Conservation (phyloP, 2,797 vertebrate species). For the Halcyon chelicuti region DNA sequence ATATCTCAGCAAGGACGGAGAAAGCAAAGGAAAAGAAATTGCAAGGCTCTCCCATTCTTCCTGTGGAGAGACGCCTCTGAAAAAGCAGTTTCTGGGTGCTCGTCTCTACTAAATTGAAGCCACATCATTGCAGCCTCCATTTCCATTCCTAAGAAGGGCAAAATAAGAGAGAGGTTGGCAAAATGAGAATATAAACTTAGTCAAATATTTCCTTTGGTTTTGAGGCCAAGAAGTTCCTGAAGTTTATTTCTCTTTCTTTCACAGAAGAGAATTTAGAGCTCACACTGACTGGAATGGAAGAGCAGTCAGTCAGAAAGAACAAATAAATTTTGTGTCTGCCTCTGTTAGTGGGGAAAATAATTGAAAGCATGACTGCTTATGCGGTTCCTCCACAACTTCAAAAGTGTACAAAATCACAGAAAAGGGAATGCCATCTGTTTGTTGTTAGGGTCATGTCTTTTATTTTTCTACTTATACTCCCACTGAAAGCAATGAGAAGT, state of each 20-base stretch:
- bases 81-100: not conserved
- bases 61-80: not conserved
- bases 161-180: conserved; percentile 11
- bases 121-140: not conserved
- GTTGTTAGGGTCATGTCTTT: conserved; percentile 77
- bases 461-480: conserved; percentile 75
- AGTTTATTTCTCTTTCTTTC: conserved; percentile 71
- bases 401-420: conserved; percentile 75
- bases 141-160: conserved; percentile 2
- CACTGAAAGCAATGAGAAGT: conserved; percentile 62
- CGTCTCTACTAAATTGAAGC: conserved; percentile 39
- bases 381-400: conserved; percentile 77
- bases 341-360: conserved; percentile 76
- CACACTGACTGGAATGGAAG: conserved; percentile 65
- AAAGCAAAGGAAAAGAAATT: not conserved
- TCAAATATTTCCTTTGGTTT: conserved; percentile 54
- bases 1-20: not conserved
- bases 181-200: conserved; percentile 64
- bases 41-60: not conserved
- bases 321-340: conserved; percentile 77
- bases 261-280: conserved; percentile 62
- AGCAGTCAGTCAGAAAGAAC: conserved; percentile 77
- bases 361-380: conserved; percentile 80
- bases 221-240: conserved; percentile 48
- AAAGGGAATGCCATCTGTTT: conserved; percentile 79